Conservation (phyloP, 2,888 invertebrate species). For the Chaetogeoica ovagalla region DNA sequence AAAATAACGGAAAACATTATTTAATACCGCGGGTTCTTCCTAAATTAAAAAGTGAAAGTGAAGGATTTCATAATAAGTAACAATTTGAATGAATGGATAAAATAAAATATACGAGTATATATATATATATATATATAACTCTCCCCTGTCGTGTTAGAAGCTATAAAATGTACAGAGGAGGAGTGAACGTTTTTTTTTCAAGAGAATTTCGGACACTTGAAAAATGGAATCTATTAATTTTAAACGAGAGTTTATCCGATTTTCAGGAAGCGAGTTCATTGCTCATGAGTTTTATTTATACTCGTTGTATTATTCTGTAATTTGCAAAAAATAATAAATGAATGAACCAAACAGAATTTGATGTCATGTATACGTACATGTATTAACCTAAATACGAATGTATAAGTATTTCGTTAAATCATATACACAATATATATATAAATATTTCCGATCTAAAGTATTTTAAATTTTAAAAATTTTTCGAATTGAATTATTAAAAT, state of each 20-base stretch:
- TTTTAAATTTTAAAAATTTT: conserved; percentile 5
- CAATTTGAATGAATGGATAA: neutral
- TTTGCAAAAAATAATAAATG: neutral
- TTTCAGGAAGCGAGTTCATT: neutral
- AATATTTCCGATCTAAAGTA: neutral
- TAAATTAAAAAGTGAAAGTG: conserved; percentile 24
- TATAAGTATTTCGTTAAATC: neutral
- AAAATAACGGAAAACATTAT: neutral
- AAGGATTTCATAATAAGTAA: neutral
- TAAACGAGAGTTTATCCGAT: neutral
- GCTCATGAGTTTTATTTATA: neutral
- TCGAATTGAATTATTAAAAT: neutral
- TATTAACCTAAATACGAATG: neutral
- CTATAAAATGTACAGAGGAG: too few species aligned
- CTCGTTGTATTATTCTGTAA: neutral
- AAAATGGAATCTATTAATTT: conserved; percentile 1
- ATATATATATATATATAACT: neutral
- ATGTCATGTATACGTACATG: neutral
- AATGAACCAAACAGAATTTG: neutral
- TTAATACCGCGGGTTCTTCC: neutral
- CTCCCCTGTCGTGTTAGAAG: neutral
- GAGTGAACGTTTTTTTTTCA: neutral
- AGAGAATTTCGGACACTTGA: neutral
- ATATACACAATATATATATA: neutral
- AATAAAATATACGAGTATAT: too few species aligned